A percentile compares a stretch with the other conserved stretches of the same genome.
Conservation (phyloP, 2,113 vertebrate species). For the Mustela nigripes region DNA sequence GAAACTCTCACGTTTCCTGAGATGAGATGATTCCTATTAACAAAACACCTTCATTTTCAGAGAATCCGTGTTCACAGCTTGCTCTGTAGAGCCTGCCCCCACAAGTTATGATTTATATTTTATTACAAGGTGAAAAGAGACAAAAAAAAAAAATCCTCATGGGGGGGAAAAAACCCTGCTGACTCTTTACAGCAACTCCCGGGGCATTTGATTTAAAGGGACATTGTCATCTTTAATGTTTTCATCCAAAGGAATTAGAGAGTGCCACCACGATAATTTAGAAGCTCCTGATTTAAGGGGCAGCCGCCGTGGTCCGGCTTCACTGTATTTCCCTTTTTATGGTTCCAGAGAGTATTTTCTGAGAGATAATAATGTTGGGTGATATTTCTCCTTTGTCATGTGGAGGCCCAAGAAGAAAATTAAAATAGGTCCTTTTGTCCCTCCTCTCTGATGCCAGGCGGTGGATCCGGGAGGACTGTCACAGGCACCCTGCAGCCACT, state of each 20-base stretch:
- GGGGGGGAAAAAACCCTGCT: not conserved
- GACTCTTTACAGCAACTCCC: constrained; percentile 62
- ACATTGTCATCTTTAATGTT: constrained; percentile 79
- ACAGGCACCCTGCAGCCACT: not conserved
- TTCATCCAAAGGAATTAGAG: constrained; percentile 78
- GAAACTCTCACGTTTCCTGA: not conserved
- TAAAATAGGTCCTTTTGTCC: constrained; percentile 62
- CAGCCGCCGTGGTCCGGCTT: constrained; percentile 56
- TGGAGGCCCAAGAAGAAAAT: constrained; percentile 73
- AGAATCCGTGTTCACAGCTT: constrained; percentile 73
- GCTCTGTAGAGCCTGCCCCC: constrained; percentile 51
- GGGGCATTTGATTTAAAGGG: constrained; percentile 79
- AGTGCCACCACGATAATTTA: constrained; percentile 68
- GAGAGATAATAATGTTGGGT: constrained; percentile 75
- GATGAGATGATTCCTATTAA: constrained; percentile 74
- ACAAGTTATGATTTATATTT: constrained; percentile 76
- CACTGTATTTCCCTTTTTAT: constrained; percentile 66
- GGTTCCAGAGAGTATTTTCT: constrained; percentile 73
- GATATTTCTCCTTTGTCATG: constrained; percentile 81
- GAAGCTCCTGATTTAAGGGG: constrained; percentile 81
- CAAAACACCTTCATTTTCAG: constrained; percentile 72
- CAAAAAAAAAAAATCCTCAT: constrained; percentile 1
- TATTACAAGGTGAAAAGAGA: constrained; percentile 73
- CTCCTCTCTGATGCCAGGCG: not conserved
- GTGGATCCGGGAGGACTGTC: not conserved